phyloP scores from a whole-genome alignment of 2,888 invertebrate species.

The Latheticus oryzae region DNA sequence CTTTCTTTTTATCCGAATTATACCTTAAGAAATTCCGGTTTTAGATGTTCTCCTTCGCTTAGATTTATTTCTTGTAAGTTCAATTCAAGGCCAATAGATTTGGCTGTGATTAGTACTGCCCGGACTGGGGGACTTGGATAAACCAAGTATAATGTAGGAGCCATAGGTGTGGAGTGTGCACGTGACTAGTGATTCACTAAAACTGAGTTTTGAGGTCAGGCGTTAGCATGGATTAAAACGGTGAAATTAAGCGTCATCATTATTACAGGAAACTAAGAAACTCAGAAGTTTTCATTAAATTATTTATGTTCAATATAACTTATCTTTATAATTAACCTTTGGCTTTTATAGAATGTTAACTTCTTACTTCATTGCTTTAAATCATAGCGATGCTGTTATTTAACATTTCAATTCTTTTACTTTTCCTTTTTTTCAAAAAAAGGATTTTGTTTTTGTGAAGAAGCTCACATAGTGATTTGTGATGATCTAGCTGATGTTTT shows the following conservation, averaged over 20 bases:
- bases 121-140: constrained; percentile 67
- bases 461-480: constrained; percentile 11
- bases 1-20: constrained; percentile 4
- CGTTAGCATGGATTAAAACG: not conserved
- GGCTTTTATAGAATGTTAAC: too few relatives aligned
- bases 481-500: constrained; percentile 11
- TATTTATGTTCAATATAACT: too few relatives aligned
- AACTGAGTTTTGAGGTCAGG: not conserved
- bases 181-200: too few relatives aligned
- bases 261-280: too few relatives aligned
- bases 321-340: too few relatives aligned
- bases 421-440: too few relatives aligned
- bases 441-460: constrained; percentile 21
- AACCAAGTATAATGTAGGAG: constrained; percentile 63
- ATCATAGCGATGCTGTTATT: too few relatives aligned
- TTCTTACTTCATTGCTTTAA: too few relatives aligned
- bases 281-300: too few relatives aligned
- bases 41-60: constrained; percentile 60
- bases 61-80: constrained; percentile 63
- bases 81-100: constrained; percentile 63
- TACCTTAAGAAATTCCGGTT: constrained; percentile 63
- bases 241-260: too few relatives aligned
- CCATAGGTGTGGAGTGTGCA: constrained; percentile 54
- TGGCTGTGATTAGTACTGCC: constrained; percentile 65
- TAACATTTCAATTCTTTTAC: too few relatives aligned